These are phyloP conservation scores for Cathartes aura DNA, from an alignment of 2,113 vertebrate species.

Conservation along the genomic window DNA sequence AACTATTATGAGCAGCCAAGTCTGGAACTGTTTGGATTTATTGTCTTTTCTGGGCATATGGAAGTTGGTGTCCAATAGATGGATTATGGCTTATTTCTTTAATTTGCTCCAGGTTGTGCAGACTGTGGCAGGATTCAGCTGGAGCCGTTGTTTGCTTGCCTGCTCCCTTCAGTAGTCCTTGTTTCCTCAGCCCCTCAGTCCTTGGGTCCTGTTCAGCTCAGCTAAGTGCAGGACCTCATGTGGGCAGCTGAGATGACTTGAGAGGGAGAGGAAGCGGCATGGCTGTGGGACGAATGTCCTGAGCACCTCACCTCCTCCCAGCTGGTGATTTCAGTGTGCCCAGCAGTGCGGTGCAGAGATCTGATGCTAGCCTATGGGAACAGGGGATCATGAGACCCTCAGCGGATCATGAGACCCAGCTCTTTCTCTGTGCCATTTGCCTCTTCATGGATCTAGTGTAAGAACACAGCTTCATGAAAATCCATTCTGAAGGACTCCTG, in stretches of 20 bases:
- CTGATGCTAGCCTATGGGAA: not conserved
- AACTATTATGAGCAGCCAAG: not conserved
- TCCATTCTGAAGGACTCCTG: not conserved
- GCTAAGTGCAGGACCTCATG: not conserved
- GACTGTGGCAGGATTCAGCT: not conserved
- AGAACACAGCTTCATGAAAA: not conserved
- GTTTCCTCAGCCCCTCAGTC: not conserved
- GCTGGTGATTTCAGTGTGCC: fast-evolving
- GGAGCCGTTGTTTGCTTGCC: not conserved
- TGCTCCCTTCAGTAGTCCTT: not conserved
- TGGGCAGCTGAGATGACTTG: not conserved
- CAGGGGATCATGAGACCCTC: not conserved
- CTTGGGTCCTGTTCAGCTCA: not conserved
- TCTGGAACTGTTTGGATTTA: conserved; percentile 19
- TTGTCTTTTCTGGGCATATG: not conserved
- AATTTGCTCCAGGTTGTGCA: not conserved
- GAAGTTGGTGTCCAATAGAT: not conserved
- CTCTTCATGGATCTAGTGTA: fast-evolving
- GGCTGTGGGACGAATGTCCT: not conserved
- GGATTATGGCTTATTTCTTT: not conserved
- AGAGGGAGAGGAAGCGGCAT: fast-evolving
- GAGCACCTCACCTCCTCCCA: fast-evolving
- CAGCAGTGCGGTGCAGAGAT: fast-evolving
- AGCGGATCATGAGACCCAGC: fast-evolving
- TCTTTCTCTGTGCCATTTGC: not conserved